Conservation (phyloP, 2,888 invertebrate genomes). For the Meteorus colon region DNA sequence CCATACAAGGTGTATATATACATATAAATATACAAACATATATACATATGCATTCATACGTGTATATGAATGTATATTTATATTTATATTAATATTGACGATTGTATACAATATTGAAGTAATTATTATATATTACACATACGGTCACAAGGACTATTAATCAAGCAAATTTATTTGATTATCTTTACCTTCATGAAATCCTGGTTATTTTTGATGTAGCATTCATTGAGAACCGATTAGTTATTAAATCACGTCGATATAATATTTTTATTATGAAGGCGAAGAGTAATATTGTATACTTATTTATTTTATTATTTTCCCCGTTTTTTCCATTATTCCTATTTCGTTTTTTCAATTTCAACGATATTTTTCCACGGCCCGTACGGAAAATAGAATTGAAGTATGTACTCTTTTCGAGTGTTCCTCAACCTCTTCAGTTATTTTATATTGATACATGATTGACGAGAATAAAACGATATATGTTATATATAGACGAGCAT, state of each 20-base stretch:
- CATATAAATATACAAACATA: too few species aligned
- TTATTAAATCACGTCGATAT: slow-evolving; percentile 66
- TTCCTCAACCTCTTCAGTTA: background rate
- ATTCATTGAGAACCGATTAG: slow-evolving; percentile 73
- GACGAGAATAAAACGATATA: slow-evolving; percentile 3
- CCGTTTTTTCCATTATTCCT: background rate
- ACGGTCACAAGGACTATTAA: slow-evolving; percentile 61
- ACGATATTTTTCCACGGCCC: background rate
- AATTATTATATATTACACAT: slow-evolving; percentile 49
- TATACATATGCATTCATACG: too few species aligned
- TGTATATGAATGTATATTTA: background rate
- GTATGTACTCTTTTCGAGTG: background rate
- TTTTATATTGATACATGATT: slow-evolving; percentile 9
- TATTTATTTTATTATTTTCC: background rate
- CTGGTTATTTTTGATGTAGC: slow-evolving; percentile 73
- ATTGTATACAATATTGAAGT: slow-evolving; percentile 43
- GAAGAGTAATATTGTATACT: background rate
- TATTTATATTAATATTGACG: slow-evolving; percentile 34
- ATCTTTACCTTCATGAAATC: slow-evolving; percentile 73
- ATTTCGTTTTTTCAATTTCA: slow-evolving; percentile 14
- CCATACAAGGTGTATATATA: slow-evolving; percentile 49
- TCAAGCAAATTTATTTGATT: slow-evolving; percentile 69
- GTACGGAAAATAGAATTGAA: slow-evolving; percentile 15
- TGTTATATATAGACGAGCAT: slow-evolving; percentile 23
- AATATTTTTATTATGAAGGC: slow-evolving; percentile 28